phyloP scores from a whole-genome alignment of 2,888 invertebrate species.

The Selenia dentaria region DNA sequence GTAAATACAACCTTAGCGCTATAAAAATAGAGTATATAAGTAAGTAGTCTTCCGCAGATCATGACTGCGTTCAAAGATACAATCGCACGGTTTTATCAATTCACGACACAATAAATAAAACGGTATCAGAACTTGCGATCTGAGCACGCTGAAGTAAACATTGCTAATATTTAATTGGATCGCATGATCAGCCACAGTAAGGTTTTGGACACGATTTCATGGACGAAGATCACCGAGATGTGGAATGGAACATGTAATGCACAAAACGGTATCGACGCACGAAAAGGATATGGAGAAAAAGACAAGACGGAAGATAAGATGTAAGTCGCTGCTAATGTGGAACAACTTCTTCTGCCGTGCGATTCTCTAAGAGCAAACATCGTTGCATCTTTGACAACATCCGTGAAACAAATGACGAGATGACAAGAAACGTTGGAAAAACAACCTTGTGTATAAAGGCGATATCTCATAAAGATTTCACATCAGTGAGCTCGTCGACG shows the following conservation, averaged over 20 bases:
- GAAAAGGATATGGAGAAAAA: too few species aligned
- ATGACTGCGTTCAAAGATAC: constrained; percentile 28
- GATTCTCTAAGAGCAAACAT: too few species aligned
- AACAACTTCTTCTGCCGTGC: too few species aligned
- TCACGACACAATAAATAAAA: constrained; percentile 37
- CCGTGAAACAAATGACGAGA: too few species aligned
- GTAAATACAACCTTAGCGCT: not conserved
- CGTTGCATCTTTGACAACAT: too few species aligned
- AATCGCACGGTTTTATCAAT: constrained; percentile 38
- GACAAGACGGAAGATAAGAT: too few species aligned
- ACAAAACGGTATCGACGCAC: not conserved
- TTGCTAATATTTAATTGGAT: constrained; percentile 38
- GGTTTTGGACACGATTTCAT: constrained; percentile 32
- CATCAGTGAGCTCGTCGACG: too few species aligned
- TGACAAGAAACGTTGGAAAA: too few species aligned
- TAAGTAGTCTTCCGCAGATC: constrained; percentile 4
- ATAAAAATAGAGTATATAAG: not conserved
- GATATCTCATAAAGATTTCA: too few species aligned
- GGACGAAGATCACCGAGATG: not conserved
- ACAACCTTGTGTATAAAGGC: too few species aligned
- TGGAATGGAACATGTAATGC: not conserved
- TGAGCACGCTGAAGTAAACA: constrained; percentile 33
- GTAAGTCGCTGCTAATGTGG: too few species aligned
- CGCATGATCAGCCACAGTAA: constrained; percentile 34
- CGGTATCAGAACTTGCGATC: constrained; percentile 33